phyloP scores from a whole-genome alignment of 2,888 invertebrate species.

The Melieria omissa region DNA sequence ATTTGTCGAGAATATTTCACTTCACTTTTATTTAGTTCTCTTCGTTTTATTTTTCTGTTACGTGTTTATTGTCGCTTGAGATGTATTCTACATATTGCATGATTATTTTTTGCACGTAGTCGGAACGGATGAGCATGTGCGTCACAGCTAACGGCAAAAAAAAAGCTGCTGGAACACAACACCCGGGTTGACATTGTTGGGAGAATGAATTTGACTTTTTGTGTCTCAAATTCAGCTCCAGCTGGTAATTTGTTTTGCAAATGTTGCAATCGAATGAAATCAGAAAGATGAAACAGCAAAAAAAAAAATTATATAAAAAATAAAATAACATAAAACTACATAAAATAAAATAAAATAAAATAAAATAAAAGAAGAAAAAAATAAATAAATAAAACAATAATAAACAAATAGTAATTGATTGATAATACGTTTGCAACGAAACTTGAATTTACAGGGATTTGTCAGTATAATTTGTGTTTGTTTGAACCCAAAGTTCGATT shows the following conservation, averaged over 20 bases:
- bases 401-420: too few species aligned
- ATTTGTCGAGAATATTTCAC: not conserved
- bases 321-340: too few species aligned
- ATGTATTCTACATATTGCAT: not conserved
- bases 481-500: too few species aligned
- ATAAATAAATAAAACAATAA: not conserved
- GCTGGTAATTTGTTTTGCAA: not conserved
- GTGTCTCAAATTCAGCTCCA: not conserved
- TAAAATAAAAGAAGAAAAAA: not conserved
- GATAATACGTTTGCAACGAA: too few species aligned
- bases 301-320: constrained; percentile 7
- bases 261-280: not conserved
- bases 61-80: not conserved
- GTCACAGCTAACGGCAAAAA: not conserved
- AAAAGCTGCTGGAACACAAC: not conserved
- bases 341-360: too few species aligned
- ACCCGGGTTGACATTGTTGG: not conserved
- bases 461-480: too few species aligned
- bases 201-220: not conserved
- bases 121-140: too few species aligned
- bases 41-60: not conserved
- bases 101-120: too few species aligned
- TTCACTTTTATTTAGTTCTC: not conserved
- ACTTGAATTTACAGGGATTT: too few species aligned
- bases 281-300: not conserved